Percentiles rank a stretch among this genome's conserved stretches.
Conservation (phyloP, 1,140 invertebrate species). For the Drosophila rufa region DNA sequence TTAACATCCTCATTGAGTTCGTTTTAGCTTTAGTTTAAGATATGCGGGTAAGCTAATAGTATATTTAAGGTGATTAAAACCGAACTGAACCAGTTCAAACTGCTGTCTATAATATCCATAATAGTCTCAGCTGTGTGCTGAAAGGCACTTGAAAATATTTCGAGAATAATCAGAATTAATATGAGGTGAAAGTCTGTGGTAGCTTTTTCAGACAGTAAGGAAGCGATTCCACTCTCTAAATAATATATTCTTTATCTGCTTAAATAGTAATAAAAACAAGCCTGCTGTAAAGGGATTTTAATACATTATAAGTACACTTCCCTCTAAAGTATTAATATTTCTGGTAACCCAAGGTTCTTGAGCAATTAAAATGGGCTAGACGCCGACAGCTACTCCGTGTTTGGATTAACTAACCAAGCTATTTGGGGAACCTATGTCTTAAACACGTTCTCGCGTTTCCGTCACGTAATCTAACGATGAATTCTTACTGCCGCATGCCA, state of each 20-base stretch:
- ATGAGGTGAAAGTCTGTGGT: neutral
- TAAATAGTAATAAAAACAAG: neutral
- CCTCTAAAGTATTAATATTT: too few species aligned
- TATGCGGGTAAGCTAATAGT: neutral
- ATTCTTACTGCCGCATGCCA: slow-evolving; percentile 25
- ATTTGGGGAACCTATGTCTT: slow-evolving; percentile 17
- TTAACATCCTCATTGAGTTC: neutral
- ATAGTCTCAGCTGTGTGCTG: neutral
- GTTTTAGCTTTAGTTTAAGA: slow-evolving; percentile 13
- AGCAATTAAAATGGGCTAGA: slow-evolving; percentile 2
- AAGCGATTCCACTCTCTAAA: neutral
- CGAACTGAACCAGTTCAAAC: slow-evolving; percentile 31
- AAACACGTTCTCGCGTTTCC: slow-evolving; percentile 28
- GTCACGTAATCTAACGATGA: slow-evolving; percentile 40
- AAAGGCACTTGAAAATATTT: slow-evolving; percentile 11
- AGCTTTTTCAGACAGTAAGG: neutral
- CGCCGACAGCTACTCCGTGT: neutral
- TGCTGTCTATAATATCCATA: neutral
- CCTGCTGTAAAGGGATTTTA: neutral
- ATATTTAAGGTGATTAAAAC: slow-evolving; percentile 4
- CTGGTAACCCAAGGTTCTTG: neutral
- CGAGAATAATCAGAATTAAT: slow-evolving; percentile 3
- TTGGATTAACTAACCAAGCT: slow-evolving; percentile 5
- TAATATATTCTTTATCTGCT: neutral
- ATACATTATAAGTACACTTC: too few species aligned